Evolutionary conservation across 1,140 invertebrate species (phyloP), one percentile per base, ranked within the genome.

Genomic region (Macrotrachela quadricornifera): DNA sequence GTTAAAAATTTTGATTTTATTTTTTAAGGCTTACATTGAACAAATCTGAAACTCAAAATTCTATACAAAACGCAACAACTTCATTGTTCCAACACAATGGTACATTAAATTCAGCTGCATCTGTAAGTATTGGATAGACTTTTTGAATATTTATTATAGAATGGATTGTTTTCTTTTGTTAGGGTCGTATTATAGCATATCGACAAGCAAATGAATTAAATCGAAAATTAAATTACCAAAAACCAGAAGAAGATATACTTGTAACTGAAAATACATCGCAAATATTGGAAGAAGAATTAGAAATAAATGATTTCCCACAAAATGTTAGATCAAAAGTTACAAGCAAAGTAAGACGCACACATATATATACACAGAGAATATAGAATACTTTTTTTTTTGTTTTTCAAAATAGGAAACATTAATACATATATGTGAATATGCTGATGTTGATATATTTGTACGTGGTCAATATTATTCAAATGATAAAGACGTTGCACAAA

Each of bases 251-350:
- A 17, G 76, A 79, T 13, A 72, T 75, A 4, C 63, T 65, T 17
- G 59, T 61, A 21, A 56, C 60, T 9, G 56, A 60, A 30, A 54
- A 56, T 41, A 55, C 55, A 14, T 71, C 74, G 56, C 72, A 74
- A 56, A 92, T 94, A 62, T 97, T 94, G 67, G 92, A 99, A 69
- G 91, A 96, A 61, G 94, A 99, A 68, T 74, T 99, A 49, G 94
- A 99, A 71, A 99, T 99, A 60, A 99, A 99, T 64, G 92, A 99
- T 69, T 97, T 99, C 71, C 94, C 92, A 17, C 92, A 99, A 60
- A 90, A 94, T 67, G 90, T 91, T 0, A 75, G 92, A 54, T 96
- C 90, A 87, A 77, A 86, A 57, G 85, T 97, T n/a, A 96, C 91
- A 1, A 92, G 85, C 47, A 92, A 91, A 76, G 80, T 81, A 63